These are phyloP conservation scores for Coreius guichenoti DNA, from an alignment of 2,797 vertebrate species.

Conservation along the genomic window DNA sequence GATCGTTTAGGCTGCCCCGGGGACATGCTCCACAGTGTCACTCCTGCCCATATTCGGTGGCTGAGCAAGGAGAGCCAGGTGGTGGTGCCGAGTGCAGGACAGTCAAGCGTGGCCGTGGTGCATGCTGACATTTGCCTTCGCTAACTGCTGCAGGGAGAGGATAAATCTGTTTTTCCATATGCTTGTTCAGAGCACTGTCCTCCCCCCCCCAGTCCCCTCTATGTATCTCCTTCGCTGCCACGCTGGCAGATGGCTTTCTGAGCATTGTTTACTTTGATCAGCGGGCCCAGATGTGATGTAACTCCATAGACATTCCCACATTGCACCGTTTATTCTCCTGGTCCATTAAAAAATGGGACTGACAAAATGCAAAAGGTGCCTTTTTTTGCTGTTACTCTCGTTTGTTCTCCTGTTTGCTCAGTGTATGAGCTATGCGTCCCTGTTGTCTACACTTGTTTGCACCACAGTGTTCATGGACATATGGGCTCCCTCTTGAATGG, in stretches of 20 bases:
- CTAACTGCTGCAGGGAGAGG: constrained; percentile 93
- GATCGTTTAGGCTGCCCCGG: constrained; percentile 85
- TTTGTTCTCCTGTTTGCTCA: constrained; percentile 18
- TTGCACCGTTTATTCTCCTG: constrained; percentile 66
- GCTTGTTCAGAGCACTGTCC: constrained; percentile 88
- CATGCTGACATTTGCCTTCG: constrained; percentile 90
- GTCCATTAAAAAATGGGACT: background rate
- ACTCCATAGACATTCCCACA: constrained; percentile 77
- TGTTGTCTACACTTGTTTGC: constrained; percentile 52
- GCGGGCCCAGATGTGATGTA: constrained; percentile 89
- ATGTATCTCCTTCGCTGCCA: constrained; percentile 79
- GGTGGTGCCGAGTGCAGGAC: constrained; percentile 91
- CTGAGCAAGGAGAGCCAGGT: constrained; percentile 98
- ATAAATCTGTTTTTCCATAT: constrained; percentile 99
- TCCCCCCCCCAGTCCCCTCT: constrained; percentile 82
- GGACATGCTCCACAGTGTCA: constrained; percentile 89
- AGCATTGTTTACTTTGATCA: constrained; percentile 99
- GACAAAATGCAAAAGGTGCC: background rate
- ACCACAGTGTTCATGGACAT: constrained; percentile 65
- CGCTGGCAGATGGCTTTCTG: constrained; percentile 94
- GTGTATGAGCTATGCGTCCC: background rate
- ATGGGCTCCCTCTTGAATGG: constrained; percentile 74
- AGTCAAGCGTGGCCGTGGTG: constrained; percentile 90
- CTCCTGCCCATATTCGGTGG: constrained; percentile 94
- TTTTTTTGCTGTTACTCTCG: background rate